Percentiles rank a stretch among this genome's conserved stretches.
phyloP scores from a whole-genome alignment of 2,113 vertebrate genomes.

The Leiothrix lutea region DNA sequence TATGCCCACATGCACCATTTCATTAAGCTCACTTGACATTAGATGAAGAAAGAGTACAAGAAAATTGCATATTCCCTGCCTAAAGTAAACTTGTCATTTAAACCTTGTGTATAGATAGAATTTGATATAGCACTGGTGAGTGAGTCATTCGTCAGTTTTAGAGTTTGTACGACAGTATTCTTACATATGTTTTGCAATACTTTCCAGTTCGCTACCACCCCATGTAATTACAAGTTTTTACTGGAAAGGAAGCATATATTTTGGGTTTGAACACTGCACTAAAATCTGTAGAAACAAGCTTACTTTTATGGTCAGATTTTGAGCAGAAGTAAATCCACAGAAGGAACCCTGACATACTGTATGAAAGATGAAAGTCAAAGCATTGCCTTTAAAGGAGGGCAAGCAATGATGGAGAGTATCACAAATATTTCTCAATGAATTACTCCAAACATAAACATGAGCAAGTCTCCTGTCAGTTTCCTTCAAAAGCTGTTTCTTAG shows the following conservation, averaged over 20 bases:
- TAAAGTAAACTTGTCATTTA: constrained; percentile 71
- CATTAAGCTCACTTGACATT: constrained; percentile 56
- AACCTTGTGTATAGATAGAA: constrained; percentile 53
- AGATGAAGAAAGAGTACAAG: constrained; percentile 58
- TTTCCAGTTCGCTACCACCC: constrained; percentile 54
- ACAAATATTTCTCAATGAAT: not conserved
- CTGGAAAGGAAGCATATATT: constrained; percentile 37
- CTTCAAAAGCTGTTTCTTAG: not conserved
- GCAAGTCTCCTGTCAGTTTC: not conserved
- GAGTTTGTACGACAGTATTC: constrained; percentile 57
- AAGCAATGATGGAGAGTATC: not conserved
- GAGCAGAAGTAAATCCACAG: not conserved
- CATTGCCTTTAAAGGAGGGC: not conserved
- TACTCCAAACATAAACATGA: constrained; percentile 4
- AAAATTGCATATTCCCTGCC: constrained; percentile 62
- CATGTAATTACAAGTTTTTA: constrained; percentile 48
- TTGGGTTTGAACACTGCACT: not conserved
- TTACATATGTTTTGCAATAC: constrained; percentile 66
- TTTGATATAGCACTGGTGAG: constrained; percentile 37
- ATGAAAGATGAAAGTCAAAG: not conserved
- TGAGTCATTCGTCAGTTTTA: constrained; percentile 64
- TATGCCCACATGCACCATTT: constrained; percentile 50
- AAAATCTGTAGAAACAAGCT: not conserved
- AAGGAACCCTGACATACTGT: not conserved
- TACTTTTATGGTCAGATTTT: not conserved